These are phyloP conservation scores for Leptosomus discolor DNA, from an alignment of 2,113 vertebrate genomes.

Conservation along the genomic window DNA sequence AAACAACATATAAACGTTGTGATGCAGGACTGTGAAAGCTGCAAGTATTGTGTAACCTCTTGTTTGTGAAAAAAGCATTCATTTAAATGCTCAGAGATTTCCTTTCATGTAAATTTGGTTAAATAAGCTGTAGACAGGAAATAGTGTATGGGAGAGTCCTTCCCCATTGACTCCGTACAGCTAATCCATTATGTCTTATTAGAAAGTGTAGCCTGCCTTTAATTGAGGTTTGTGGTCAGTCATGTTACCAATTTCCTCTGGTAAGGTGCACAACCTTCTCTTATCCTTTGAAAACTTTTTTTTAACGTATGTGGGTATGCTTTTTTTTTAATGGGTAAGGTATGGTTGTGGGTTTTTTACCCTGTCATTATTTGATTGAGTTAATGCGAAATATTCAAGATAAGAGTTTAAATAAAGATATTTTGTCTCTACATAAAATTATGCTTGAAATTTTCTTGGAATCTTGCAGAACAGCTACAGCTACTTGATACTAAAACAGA, in stretches of 20 bases:
- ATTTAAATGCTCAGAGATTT: background rate
- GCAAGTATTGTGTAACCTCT: background rate
- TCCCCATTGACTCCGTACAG: background rate
- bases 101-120: background rate
- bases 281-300: background rate
- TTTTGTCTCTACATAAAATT: background rate
- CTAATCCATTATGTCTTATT: background rate
- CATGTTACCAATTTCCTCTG: background rate
- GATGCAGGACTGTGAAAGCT: background rate
- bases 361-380: background rate
- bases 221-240: background rate
- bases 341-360: background rate
- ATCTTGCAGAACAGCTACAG: background rate
- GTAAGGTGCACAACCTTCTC: background rate
- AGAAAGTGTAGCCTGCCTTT: background rate
- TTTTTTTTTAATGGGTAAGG: background rate
- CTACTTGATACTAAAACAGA: background rate
- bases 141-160: background rate
- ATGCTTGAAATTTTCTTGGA: background rate
- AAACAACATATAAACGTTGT: background rate
- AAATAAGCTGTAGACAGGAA: background rate
- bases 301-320: rapidly evolving
- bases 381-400: background rate
- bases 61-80: background rate
- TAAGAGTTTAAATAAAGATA: background rate